Evolutionary conservation across 1,140 invertebrate species (phyloP), one percentile per base, ranked within the genome.

Genomic region (Drosophila parvula): DNA sequence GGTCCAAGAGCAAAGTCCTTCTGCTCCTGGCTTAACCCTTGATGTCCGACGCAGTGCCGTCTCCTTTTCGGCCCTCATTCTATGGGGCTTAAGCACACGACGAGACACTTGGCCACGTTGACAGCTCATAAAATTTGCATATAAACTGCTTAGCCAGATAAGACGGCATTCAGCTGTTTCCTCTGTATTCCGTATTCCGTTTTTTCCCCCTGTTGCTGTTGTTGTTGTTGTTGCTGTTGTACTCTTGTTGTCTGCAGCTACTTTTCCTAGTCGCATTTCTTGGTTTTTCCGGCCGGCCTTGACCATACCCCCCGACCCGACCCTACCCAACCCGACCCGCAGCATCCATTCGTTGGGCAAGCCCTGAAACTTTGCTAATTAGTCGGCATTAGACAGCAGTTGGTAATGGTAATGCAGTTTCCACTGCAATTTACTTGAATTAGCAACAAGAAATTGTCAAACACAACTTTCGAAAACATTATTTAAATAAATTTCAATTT

Each of bases 121-220:
- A 78, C 76, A 78, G 76, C 75, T 78, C 76, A 78, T 78, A 64
- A 78, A 78, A 78, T 78, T 79, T 78, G 76, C 76, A 78, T 78
- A 73, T 78, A 78, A 78, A 78, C 76, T 78, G 53, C 74, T 78
- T 78, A 78, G 53, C 60, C 67, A 36, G 43, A 71, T 57, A 44
- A 56, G 50, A 48, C 47, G 45, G 30, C 65, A 38, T 55, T 55
- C 43, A 44, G 14, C 50, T 57, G 47, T 27, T 40, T 27, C 60
- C 28, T 22, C 16, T 27, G 28, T n/a, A 34, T 32, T 40, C 1
- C 32, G 6, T 41, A 11, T 34, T 38, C 28, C 34, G 32, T 34
- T n/a, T 28, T 45, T 32, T 44, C 10, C 22, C 22, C 22, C 2
- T 32, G n/a, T 2, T 28, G 22, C 9, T 47, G 44, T 27, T 30